These are phyloP conservation scores for Trachurus trachurus DNA, from an alignment of 2,797 vertebrate species.

Conservation along the genomic window DNA sequence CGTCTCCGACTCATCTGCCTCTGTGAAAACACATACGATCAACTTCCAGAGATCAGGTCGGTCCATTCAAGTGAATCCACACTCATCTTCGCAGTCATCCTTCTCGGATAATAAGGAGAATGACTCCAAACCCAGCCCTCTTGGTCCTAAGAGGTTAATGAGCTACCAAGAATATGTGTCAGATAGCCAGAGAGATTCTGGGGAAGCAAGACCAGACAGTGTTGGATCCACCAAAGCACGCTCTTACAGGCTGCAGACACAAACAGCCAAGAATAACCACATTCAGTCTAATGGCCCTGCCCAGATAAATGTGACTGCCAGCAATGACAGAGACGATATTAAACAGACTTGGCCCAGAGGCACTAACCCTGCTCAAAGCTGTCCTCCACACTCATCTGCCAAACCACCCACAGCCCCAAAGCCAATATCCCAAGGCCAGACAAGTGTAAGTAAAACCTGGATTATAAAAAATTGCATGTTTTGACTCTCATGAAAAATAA, in stretches of 20 bases:
- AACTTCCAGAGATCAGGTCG: conserved; percentile 63
- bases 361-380: conserved; percentile 36
- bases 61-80: conserved; percentile 65
- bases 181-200: conserved; percentile 55
- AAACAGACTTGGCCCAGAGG: conserved; percentile 47
- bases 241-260: conserved; percentile 53
- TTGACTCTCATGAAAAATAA: not conserved
- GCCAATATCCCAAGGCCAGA: conserved; percentile 35
- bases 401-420: conserved; percentile 56
- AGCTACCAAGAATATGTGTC: conserved; percentile 68
- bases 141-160: conserved; percentile 63
- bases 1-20: conserved; percentile 45
- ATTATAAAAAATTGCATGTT: conserved; percentile 13
- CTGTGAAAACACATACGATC: conserved; percentile 37
- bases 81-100: conserved; percentile 46
- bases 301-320: conserved; percentile 44
- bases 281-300: conserved; percentile 39
- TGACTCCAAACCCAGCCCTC: conserved; percentile 43
- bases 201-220: conserved; percentile 44
- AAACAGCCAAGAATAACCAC: conserved; percentile 52
- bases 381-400: conserved; percentile 37
- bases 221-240: conserved; percentile 51
- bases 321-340: conserved; percentile 33
- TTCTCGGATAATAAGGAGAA: conserved; percentile 61
- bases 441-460: conserved; percentile 55